Evolutionary conservation across 1,140 invertebrate genomes (phyloP).

Genomic region (Zophobas atratus): DNA sequence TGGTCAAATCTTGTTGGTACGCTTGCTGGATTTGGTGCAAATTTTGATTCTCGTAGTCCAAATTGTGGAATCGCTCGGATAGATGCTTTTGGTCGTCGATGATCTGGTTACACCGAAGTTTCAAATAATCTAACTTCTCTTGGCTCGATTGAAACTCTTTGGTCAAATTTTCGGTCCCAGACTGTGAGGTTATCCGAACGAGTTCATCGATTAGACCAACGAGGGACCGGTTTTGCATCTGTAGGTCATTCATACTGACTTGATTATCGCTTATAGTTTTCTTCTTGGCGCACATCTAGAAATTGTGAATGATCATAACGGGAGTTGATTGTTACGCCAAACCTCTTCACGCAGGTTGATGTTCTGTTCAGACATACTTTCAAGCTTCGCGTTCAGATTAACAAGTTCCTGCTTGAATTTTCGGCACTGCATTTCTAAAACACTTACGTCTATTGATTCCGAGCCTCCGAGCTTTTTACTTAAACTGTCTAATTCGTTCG

Average conservation of each 20-base stretch:
- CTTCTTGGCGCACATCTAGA: neutral
- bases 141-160: conserved; percentile 1
- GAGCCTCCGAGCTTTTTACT: conserved; percentile 49
- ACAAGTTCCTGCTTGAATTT: conserved; percentile 1
- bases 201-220: conserved; percentile 2
- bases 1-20: conserved; percentile 56
- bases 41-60: conserved; percentile 34
- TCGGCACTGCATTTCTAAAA: neutral
- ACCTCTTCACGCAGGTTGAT: neutral
- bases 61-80: conserved; percentile 23
- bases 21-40: conserved; percentile 50
- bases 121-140: conserved; percentile 10
- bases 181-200: neutral
- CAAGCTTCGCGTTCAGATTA: neutral
- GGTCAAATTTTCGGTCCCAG: neutral
- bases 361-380: conserved; percentile 2
- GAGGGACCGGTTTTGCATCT: neutral
- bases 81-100: conserved; percentile 14
- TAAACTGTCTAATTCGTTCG: conserved; percentile 48
- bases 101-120: neutral
- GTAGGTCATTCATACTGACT: neutral
- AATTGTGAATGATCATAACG: neutral
- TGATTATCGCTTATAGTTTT: neutral
- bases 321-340: neutral
- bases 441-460: neutral